Evolutionary conservation across 2,113 vertebrate species (phyloP).

Genomic region (Neofelis nebulosa): DNA sequence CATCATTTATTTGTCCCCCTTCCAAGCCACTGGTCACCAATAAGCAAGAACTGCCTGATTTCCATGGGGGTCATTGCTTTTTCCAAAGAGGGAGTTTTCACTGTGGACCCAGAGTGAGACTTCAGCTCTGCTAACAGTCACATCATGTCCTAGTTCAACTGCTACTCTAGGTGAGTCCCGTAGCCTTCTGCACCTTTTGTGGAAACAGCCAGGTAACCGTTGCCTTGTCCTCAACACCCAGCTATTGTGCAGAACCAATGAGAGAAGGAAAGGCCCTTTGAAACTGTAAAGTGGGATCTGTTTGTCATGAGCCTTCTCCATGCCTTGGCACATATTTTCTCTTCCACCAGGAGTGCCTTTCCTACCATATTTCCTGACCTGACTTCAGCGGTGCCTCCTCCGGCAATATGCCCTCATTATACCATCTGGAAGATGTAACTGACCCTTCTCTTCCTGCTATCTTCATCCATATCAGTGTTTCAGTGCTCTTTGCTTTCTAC

Average conservation of each 20-base stretch:
- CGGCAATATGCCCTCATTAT: fast-evolving
- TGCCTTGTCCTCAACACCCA: neutral
- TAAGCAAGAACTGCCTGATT: neutral
- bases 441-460: neutral
- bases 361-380: neutral
- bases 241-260: neutral
- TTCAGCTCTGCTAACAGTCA: neutral
- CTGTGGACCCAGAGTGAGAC: neutral
- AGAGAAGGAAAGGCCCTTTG: neutral
- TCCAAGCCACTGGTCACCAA: neutral
- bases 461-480: neutral
- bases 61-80: neutral
- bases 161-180: neutral
- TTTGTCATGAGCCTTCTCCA: neutral
- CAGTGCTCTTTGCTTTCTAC: neutral
- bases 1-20: neutral
- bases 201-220: neutral
- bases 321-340: neutral
- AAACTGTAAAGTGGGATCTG: neutral
- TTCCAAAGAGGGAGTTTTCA: neutral
- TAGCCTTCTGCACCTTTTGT: neutral
- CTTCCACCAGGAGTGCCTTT: neutral
- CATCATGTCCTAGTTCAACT: neutral
- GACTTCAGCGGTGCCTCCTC: neutral
- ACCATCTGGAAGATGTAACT: neutral